Conservation (phyloP, 2,113 vertebrate species). For the Lanius ludovicianus region DNA sequence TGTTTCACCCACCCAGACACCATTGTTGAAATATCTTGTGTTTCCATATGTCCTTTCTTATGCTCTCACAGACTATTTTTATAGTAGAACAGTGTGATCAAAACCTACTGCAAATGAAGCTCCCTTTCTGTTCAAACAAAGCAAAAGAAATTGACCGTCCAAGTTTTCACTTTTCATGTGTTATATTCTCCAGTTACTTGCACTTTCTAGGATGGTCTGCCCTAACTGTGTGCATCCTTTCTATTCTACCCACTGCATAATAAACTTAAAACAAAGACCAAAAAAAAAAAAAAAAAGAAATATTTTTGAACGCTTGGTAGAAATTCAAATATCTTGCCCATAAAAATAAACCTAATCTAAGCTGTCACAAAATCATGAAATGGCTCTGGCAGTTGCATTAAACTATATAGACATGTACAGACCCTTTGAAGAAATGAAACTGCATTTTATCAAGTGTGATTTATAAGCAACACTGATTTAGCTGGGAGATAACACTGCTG, state of each 20-base stretch:
- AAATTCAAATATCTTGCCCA: slow-evolving; percentile 63
- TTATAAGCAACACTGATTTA: slow-evolving; percentile 82
- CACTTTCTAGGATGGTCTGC: neutral
- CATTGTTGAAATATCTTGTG: neutral
- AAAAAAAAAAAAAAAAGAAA: neutral
- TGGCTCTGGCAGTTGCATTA: slow-evolving; percentile 64
- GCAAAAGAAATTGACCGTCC: neutral
- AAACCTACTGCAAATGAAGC: neutral
- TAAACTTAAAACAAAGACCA: neutral
- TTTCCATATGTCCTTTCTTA: neutral
- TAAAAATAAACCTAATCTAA: slow-evolving; percentile 73
- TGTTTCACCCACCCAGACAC: neutral
- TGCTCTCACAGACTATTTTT: neutral
- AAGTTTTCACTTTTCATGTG: neutral
- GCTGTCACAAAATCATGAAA: slow-evolving; percentile 65
- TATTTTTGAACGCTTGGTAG: neutral
- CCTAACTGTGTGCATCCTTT: neutral
- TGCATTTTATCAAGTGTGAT: slow-evolving; percentile 79
- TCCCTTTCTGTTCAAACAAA: neutral
- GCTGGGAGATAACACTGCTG: slow-evolving; percentile 79
- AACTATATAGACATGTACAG: slow-evolving; percentile 52
- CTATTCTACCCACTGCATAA: neutral
- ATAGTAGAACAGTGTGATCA: neutral
- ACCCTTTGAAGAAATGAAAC: slow-evolving; percentile 76
- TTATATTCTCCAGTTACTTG: neutral